phyloP scores from a whole-genome alignment of 2,888 invertebrate species.

The Seladonia tumulorum region DNA sequence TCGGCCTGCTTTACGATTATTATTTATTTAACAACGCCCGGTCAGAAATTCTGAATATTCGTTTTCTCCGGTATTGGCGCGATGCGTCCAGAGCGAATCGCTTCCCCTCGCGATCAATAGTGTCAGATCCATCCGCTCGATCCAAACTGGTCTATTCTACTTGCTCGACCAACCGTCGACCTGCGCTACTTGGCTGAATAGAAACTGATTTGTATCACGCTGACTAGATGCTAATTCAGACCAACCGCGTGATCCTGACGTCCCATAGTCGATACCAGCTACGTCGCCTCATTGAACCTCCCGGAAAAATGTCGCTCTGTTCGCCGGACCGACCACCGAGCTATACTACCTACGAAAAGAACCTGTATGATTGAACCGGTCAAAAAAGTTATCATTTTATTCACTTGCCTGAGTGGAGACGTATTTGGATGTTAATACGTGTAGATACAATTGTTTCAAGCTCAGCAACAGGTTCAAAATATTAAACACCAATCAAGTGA shows the following conservation, averaged over 20 bases:
- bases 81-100: not conserved
- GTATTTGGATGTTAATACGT: not conserved
- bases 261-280: not conserved
- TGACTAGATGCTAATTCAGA: not conserved
- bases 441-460: no score
- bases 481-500: no score
- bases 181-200: not conserved
- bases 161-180: not conserved
- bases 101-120: not conserved
- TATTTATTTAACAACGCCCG: slow-evolving; percentile 7
- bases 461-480: no score
- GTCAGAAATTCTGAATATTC: not conserved
- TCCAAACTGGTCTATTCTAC: not conserved
- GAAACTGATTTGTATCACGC: not conserved
- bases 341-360: not conserved
- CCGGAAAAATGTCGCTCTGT: not conserved
- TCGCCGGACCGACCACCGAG: not conserved
- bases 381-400: not conserved
- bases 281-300: not conserved
- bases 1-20: not conserved
- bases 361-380: not conserved
- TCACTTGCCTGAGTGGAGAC: not conserved
- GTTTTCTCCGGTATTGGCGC: not conserved
- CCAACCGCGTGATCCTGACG: not conserved
- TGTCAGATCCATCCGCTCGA: not conserved